Evolutionary conservation across 1,140 invertebrate species (phyloP).

Genomic region (Bemisia tabaci): DNA sequence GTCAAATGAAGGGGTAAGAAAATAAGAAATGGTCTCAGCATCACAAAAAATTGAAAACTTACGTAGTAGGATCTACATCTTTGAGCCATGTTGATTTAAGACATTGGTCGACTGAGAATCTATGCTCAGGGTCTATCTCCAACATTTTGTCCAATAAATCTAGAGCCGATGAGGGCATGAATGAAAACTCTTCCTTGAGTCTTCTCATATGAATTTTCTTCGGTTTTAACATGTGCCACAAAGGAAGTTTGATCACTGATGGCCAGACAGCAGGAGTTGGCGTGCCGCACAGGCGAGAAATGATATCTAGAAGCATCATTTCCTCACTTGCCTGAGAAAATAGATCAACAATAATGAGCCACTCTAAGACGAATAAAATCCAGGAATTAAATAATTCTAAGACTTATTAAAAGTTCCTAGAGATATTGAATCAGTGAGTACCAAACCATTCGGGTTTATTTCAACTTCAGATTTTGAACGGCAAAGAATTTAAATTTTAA

Average conservation of each 20-base stretch:
- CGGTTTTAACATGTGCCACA: conserved; percentile 82
- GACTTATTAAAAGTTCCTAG: too few species aligned
- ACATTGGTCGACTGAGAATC: conserved; percentile 90
- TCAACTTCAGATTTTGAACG: too few species aligned
- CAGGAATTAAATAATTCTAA: too few species aligned
- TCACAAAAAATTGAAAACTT: too few species aligned
- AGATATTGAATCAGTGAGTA: too few species aligned
- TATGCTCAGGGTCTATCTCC: conserved; percentile 81
- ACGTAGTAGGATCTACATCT: conserved; percentile 80
- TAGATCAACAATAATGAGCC: too few species aligned
- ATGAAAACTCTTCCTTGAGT: conserved; percentile 82
- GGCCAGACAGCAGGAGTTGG: conserved; percentile 97
- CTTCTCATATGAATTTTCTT: conserved; percentile 80
- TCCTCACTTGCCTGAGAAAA: conserved; percentile 70
- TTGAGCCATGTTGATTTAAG: conserved; percentile 88
- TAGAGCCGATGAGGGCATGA: conserved; percentile 76
- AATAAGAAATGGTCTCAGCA: too few species aligned
- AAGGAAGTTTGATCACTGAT: conserved; percentile 83
- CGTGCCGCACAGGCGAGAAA: conserved; percentile 88
- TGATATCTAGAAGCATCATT: conserved; percentile 86
- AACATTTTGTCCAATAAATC: conserved; percentile 95
- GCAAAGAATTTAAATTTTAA: too few species aligned
- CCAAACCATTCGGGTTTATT: too few species aligned
- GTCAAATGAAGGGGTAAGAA: too few species aligned
- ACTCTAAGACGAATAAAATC: too few species aligned